Evolutionary conservation across 2,113 vertebrate species (phyloP).

Genomic region (Pachycephala philippinensis): DNA sequence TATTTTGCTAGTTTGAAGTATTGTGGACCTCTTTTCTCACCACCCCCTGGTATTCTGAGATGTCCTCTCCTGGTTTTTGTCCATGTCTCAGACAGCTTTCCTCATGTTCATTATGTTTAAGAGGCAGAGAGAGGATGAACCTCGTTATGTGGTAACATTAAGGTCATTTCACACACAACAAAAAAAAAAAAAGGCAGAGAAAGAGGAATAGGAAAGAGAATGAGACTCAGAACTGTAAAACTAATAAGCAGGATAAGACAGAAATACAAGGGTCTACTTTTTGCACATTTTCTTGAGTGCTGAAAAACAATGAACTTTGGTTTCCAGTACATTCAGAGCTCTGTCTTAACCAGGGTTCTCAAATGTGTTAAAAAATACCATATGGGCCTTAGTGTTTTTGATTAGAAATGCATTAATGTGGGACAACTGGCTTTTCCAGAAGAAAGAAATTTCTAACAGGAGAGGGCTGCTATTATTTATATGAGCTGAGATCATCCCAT

Average conservation of each 20-base stretch:
- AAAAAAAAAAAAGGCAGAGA: background rate
- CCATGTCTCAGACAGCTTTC: background rate
- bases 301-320: conserved; percentile 20
- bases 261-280: background rate
- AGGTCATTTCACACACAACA: background rate
- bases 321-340: conserved; percentile 30
- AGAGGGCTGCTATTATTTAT: conserved; percentile 50
- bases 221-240: background rate
- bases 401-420: conserved; percentile 50
- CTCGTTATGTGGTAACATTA: background rate
- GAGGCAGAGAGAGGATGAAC: background rate
- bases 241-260: background rate
- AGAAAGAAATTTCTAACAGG: conserved; percentile 52
- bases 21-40: background rate
- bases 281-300: background rate
- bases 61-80: background rate
- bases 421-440: conserved; percentile 42
- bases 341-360: background rate
- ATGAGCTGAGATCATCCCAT: conserved; percentile 46
- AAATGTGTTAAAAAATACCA: conserved; percentile 53
- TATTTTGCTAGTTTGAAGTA: background rate
- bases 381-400: conserved; percentile 30
- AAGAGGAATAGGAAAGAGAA: background rate
- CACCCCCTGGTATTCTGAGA: background rate
- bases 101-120: background rate